Evolutionary conservation across 1,140 invertebrate genomes (phyloP), one percentile per base, ranked within the genome.

Genomic region (Drosophila bocqueti): DNA sequence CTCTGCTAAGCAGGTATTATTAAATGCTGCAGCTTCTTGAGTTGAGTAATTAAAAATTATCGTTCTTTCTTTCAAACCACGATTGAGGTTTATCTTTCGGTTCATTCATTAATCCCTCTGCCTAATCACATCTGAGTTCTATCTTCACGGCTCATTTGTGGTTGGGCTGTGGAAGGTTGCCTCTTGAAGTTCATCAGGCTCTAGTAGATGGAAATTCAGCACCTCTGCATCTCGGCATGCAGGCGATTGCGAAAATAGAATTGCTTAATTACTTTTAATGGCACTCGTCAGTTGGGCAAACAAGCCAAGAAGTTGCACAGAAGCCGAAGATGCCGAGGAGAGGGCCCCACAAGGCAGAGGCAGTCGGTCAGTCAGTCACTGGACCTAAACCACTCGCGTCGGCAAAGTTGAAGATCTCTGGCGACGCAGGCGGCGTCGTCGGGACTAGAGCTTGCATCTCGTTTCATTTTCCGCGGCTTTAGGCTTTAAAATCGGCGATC

Each of bases 401-500:
- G 40, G 40, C 43, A 45, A 49, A 76, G 34, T 58, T 50, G 73
- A 69, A 68, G 75, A 68, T 77, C 75, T 77, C 63, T 61, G 57
- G 45, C 50, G 36, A 18, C 47, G 66, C 47, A 59, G 49, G 26
- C 40, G 52, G 10, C 50, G 54, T 38, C 36, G 64, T 38, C 47
- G 45, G 61, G 60, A 54, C 31, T 34, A 18, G 42, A 64, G 64
- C 45, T 73, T 81, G 77, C 66, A 60, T 80, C 59, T 65, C 43
- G 54, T 65, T 57, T 52, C 16, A 61, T 31, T 52, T 79, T 36
- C 52, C 52, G 36, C 36, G 43, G 76, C 69, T 62, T 15, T 31
- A 42, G 62, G 62, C 84, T 89, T 87, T 87, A 90, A 87, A 87
- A 87, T 81, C 85, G 24, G 40, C 59, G 62, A 46, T 54, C 62